phyloP scores from a whole-genome alignment of 1,140 invertebrate genomes.

The Anagrus nilaparvatae region DNA sequence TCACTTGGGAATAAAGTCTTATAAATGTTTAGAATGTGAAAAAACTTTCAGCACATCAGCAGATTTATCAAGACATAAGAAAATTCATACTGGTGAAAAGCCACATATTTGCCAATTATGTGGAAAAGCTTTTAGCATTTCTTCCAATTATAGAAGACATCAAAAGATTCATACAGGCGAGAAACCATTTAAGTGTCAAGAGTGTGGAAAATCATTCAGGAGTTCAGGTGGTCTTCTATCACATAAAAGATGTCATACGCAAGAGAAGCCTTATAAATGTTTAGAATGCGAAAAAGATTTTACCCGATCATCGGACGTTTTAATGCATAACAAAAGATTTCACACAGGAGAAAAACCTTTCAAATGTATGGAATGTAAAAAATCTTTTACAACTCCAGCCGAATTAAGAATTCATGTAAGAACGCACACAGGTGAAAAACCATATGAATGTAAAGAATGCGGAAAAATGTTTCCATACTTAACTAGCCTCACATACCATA shows the following conservation, averaged over 20 bases:
- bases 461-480: constrained; percentile 69
- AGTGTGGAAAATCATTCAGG: constrained; percentile 61
- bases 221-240: constrained; percentile 11
- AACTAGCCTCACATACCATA: constrained; percentile 47
- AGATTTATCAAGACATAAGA: constrained; percentile 53
- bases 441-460: constrained; percentile 57
- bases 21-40: background rate
- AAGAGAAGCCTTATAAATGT: constrained; percentile 13
- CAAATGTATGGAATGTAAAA: constrained; percentile 71
- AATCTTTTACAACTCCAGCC: constrained; percentile 79
- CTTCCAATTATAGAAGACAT: constrained; percentile 44
- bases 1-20: background rate
- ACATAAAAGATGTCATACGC: constrained; percentile 11
- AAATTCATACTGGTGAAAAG: constrained; percentile 45
- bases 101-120: constrained; percentile 45
- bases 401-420: constrained; percentile 68
- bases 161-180: constrained; percentile 55
- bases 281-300: constrained; percentile 11
- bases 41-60: background rate
- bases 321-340: no score
- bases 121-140: constrained; percentile 45
- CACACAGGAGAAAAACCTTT: constrained; percentile 48
- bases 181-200: constrained; percentile 62
- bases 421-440: constrained; percentile 35
- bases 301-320: constrained; percentile 25